These are phyloP conservation scores for Magallana nippona DNA, from an alignment of 2,888 invertebrate species.

Conservation along the genomic window DNA sequence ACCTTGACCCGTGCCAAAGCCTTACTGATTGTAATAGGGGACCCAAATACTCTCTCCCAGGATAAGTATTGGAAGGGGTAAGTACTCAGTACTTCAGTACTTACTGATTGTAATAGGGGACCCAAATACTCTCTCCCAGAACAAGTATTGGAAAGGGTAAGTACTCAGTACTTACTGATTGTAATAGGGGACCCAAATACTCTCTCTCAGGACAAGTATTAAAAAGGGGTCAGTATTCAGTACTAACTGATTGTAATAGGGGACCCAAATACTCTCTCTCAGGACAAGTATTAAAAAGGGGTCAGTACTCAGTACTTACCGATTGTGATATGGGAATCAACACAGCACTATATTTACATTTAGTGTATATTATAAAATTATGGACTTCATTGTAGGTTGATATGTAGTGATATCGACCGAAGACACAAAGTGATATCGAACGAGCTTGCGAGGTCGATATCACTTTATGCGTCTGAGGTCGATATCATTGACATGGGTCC, in stretches of 20 bases:
- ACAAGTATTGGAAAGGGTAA: too few species aligned
- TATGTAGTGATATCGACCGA: too few species aligned
- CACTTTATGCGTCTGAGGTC: too few species aligned
- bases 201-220: conserved; percentile 67
- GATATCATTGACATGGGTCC: too few species aligned
- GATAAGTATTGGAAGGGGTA: conserved; percentile 72
- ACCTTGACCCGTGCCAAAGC: conserved; percentile 75
- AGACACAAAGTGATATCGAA: too few species aligned
- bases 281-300: conserved; percentile 69
- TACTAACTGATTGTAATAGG: conserved; percentile 74
- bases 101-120: conserved; percentile 73
- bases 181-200: conserved; percentile 74
- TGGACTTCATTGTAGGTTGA: too few species aligned
- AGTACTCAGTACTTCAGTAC: conserved; percentile 34
- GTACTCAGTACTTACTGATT: conserved; percentile 59
- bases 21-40: conserved; percentile 74
- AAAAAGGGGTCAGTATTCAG: too few species aligned
- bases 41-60: conserved; percentile 67
- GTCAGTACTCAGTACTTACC: conserved; percentile 63
- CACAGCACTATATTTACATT: too few species aligned
- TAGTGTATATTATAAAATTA: too few species aligned
- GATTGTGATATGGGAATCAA: conserved; percentile 75
- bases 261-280: conserved; percentile 69
- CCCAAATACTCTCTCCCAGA: neutral
- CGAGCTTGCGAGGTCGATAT: too few species aligned